These are phyloP conservation scores for Limnothrissa miodon DNA, from an alignment of 2,113 vertebrate genomes.

Conservation along the genomic window DNA sequence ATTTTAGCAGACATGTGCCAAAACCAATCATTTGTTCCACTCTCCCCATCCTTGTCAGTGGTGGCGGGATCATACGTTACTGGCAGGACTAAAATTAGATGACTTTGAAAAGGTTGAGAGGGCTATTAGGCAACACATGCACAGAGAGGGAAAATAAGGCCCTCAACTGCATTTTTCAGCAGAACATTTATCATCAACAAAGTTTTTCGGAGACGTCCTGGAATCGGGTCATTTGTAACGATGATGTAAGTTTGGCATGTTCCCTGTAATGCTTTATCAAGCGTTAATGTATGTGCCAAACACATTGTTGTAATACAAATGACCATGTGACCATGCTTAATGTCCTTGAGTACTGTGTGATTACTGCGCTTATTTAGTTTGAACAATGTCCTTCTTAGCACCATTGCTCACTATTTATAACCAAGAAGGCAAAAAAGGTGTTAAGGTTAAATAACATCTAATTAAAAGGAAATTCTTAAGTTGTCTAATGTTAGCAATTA, in stretches of 20 bases:
- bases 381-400: neutral
- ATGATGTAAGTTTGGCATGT: neutral
- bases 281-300: neutral
- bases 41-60: neutral
- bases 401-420: neutral
- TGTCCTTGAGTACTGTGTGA: neutral
- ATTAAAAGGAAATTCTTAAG: too few species aligned
- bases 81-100: slow-evolving; percentile 9
- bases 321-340: neutral
- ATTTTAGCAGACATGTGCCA: neutral
- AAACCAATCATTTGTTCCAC: slow-evolving; percentile 11
- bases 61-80: neutral
- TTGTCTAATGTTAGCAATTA: too few species aligned
- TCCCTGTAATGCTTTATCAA: neutral
- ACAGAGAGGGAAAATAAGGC: neutral
- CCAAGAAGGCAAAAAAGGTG: neutral
- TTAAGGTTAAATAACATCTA: too few species aligned
- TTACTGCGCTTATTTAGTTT: neutral
- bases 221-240: neutral
- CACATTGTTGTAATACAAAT: neutral
- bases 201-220: neutral
- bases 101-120: slow-evolving; percentile 4
- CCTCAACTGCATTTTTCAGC: neutral
- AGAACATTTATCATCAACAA: neutral
- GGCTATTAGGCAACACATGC: neutral